These are phyloP conservation scores for Platerodrilus igneus DNA, from an alignment of 2,888 invertebrate species.

Conservation along the genomic window DNA sequence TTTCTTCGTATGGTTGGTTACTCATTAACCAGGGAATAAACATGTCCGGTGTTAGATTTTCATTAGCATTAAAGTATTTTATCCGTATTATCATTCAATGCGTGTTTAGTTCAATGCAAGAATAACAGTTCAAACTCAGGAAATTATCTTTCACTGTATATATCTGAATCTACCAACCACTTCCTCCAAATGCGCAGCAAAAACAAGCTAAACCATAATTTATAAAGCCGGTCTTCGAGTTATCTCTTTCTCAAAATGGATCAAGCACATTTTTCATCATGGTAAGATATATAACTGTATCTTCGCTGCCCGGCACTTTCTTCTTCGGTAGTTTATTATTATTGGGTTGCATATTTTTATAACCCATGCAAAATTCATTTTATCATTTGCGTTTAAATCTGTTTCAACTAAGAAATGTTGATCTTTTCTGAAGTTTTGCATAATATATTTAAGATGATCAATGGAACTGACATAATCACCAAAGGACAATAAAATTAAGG, in stretches of 20 bases:
- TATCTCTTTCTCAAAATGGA: slow-evolving; percentile 1
- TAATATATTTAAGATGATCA: neutral
- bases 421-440: slow-evolving; percentile 5
- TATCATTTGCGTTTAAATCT: no score
- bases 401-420: slow-evolving; percentile 1
- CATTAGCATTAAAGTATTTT: no score
- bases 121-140: slow-evolving; percentile 14
- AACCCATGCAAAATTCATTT: no score
- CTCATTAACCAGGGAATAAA: no score
- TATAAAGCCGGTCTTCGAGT: neutral
- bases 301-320: no score
- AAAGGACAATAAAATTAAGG: slow-evolving; percentile 7
- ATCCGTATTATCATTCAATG: no score
- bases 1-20: no score
- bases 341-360: no score
- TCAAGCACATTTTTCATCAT: slow-evolving; percentile 1
- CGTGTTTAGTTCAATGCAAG: slow-evolving; percentile 19
- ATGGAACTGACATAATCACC: slow-evolving; percentile 5
- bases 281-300: neutral
- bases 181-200: slow-evolving; percentile 14
- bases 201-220: slow-evolving; percentile 15
- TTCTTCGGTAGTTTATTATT: no score
- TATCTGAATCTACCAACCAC: slow-evolving; percentile 13
- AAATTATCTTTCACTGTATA: slow-evolving; percentile 10
- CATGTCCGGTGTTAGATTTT: no score